These are phyloP conservation scores for Proterorhinus semilunaris DNA, from an alignment of 2,113 vertebrate species.

Conservation along the genomic window DNA sequence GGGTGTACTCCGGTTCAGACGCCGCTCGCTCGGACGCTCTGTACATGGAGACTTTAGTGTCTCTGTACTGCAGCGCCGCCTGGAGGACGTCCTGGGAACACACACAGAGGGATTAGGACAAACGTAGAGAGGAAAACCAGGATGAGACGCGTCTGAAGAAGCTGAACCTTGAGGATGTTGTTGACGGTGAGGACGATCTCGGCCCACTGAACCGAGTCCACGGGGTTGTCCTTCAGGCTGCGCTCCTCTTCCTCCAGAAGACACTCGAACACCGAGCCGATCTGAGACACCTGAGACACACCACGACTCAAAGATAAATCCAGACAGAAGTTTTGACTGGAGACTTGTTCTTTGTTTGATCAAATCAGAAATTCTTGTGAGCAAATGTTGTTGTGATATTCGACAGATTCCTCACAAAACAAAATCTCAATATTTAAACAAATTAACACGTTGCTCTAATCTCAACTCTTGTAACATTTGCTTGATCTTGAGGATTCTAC, in stretches of 20 bases:
- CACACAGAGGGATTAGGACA: background rate
- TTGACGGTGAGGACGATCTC: slow-evolving; percentile 85
- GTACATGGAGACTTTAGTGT: slow-evolving; percentile 83
- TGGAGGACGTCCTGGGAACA: slow-evolving; percentile 88
- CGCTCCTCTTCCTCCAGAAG: slow-evolving; percentile 90
- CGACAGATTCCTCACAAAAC: too few species aligned
- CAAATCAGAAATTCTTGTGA: too few species aligned
- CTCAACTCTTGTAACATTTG: too few species aligned
- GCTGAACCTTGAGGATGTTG: slow-evolving; percentile 86
- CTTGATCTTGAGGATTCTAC: too few species aligned
- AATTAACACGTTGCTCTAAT: too few species aligned
- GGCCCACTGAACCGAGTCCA: slow-evolving; percentile 86
- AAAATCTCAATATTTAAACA: too few species aligned
- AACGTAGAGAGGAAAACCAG: background rate
- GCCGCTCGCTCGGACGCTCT: slow-evolving; percentile 75
- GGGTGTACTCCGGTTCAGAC: slow-evolving; percentile 87
- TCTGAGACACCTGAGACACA: slow-evolving; percentile 86
- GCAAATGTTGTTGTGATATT: too few species aligned
- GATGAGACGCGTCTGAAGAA: background rate
- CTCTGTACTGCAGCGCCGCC: slow-evolving; percentile 87
- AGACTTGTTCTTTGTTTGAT: too few species aligned
- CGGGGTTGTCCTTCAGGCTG: slow-evolving; percentile 77
- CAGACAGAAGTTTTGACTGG: too few species aligned
- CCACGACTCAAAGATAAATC: too few species aligned
- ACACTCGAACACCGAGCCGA: slow-evolving; percentile 89